Conservation (phyloP, 1,140 invertebrate genomes). For the Lerema accius region DNA sequence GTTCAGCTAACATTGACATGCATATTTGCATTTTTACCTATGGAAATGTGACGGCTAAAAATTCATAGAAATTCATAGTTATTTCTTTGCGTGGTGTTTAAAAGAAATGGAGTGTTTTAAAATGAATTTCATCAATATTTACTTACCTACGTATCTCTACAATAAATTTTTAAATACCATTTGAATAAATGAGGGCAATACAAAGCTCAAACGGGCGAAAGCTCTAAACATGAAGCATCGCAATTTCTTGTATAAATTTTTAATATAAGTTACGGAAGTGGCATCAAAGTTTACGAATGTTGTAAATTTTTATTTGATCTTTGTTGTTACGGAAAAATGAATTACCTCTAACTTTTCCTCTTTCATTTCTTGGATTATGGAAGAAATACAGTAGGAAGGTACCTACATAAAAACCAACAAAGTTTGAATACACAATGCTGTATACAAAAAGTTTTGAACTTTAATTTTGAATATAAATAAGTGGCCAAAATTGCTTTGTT, state of each 20-base stretch:
- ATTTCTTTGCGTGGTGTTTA: too few species aligned
- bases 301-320: slow-evolving; percentile 62
- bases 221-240: slow-evolving; percentile 22
- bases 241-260: slow-evolving; percentile 55
- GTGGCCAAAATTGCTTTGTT: background rate
- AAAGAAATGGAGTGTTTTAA: too few species aligned
- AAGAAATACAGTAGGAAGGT: slow-evolving; percentile 37
- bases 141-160: background rate
- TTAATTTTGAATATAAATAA: background rate
- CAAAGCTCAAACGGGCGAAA: slow-evolving; percentile 2
- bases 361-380: slow-evolving; percentile 37
- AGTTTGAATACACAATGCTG: slow-evolving; percentile 10
- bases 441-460: background rate
- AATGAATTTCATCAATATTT: background rate
- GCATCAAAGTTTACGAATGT: slow-evolving; percentile 49
- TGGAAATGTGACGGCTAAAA: too few species aligned
- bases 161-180: slow-evolving; percentile 6
- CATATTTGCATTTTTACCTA: too few species aligned
- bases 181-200: slow-evolving; percentile 10
- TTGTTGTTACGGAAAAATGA: slow-evolving; percentile 52
- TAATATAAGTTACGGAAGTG: slow-evolving; percentile 55
- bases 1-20: too few species aligned
- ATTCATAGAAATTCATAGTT: too few species aligned
- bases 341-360: slow-evolving; percentile 49
- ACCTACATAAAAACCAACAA: slow-evolving; percentile 25